Conservation (phyloP, 2,113 vertebrate genomes). For the Eurystomus gularis region DNA sequence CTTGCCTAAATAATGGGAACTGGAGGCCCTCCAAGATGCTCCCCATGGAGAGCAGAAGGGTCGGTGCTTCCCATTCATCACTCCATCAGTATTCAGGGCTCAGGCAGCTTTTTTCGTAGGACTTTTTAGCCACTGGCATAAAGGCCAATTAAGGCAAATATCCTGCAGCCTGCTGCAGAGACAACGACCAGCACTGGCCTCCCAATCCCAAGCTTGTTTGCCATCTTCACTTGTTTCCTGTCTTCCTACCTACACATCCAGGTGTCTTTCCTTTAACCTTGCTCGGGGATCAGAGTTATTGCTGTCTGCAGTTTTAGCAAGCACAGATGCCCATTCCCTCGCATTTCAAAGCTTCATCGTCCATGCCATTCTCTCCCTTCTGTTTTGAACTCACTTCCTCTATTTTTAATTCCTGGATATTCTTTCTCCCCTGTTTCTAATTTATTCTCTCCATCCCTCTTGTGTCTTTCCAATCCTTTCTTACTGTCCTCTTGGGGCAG, state of each 20-base stretch:
- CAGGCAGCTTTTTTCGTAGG: accelerated
- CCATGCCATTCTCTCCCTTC: background rate
- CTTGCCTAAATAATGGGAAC: background rate
- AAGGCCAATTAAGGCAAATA: background rate
- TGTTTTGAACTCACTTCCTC: background rate
- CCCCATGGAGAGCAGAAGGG: accelerated
- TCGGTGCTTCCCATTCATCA: background rate
- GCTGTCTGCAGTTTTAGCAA: background rate
- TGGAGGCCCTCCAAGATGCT: background rate
- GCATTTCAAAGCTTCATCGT: background rate
- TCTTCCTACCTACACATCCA: background rate
- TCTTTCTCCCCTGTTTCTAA: background rate
- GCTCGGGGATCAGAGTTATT: background rate
- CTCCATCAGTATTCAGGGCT: background rate
- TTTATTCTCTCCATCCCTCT: background rate
- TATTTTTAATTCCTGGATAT: background rate
- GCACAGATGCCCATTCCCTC: background rate
- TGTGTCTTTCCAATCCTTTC: background rate
- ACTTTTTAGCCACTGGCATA: background rate
- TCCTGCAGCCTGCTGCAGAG: background rate
- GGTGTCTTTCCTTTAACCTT: background rate
- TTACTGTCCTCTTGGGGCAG: background rate
- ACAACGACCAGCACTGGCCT: background rate
- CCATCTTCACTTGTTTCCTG: background rate
- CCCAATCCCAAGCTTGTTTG: background rate